Evolutionary conservation across 30 jellyfish, hydroid and myxozoan species (phyloP).

Genomic region (Mastigias papua): DNA sequence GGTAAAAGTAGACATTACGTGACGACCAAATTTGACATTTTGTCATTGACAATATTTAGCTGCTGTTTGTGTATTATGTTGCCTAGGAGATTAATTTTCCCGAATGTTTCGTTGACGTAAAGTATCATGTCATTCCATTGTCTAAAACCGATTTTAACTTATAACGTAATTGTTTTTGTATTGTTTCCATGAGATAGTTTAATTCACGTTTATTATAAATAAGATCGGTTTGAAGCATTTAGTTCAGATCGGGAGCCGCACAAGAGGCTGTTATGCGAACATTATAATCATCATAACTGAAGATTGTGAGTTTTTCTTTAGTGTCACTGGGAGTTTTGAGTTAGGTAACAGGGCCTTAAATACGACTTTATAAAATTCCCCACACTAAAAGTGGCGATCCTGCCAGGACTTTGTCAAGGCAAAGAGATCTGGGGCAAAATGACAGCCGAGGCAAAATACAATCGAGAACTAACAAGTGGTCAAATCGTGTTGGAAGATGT

Average conservation of each 20-base stretch:
- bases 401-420: slow-evolving; percentile 30
- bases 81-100: slow-evolving; percentile 30
- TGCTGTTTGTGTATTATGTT: slow-evolving; percentile 26
- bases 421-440: slow-evolving; percentile 43
- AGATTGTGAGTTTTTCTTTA: slow-evolving; percentile 32
- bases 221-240: slow-evolving; percentile 41
- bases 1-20: slow-evolving; percentile 41
- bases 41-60: slow-evolving; percentile 21
- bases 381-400: slow-evolving; percentile 57
- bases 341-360: slow-evolving; percentile 34
- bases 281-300: slow-evolving; percentile 37
- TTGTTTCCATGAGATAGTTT: slow-evolving; percentile 36
- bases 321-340: slow-evolving; percentile 54
- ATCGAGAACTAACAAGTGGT: slow-evolving; percentile 41
- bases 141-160: slow-evolving; percentile 22
- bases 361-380: slow-evolving; percentile 22
- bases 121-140: slow-evolving; percentile 33
- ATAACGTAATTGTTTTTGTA: slow-evolving; percentile 36
- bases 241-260: slow-evolving; percentile 34
- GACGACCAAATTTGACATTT: not conserved
- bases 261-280: slow-evolving; percentile 21
- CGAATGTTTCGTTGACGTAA: slow-evolving; percentile 6
- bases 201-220: slow-evolving; percentile 35
- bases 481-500: slow-evolving; percentile 27
- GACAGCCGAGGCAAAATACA: slow-evolving; percentile 51